These are phyloP conservation scores for Drosophila mercatorum DNA, from an alignment of 2,888 invertebrate species.

Conservation along the genomic window DNA sequence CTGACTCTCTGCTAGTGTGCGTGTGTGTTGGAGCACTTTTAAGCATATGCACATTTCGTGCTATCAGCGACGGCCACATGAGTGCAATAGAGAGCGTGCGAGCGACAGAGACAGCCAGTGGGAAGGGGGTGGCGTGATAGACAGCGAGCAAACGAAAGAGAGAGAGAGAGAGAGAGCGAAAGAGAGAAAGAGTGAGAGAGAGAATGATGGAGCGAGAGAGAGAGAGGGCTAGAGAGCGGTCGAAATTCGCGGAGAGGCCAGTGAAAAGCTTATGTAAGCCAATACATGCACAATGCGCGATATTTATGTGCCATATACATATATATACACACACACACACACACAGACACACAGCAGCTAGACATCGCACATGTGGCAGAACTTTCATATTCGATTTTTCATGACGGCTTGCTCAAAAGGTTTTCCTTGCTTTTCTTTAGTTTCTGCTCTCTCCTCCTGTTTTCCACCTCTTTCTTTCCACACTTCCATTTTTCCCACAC, in stretches of 20 bases:
- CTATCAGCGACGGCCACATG: conserved; percentile 72
- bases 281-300: conserved; percentile 76
- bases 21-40: conserved; percentile 64
- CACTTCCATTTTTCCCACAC: background rate
- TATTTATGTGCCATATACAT: conserved; percentile 53
- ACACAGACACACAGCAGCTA: conserved; percentile 15
- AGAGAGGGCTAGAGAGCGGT: conserved; percentile 36
- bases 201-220: background rate
- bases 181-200: conserved; percentile 13
- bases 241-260: conserved; percentile 63
- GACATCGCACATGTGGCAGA: conserved; percentile 51
- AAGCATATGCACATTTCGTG: conserved; percentile 80
- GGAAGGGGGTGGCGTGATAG: conserved; percentile 1
- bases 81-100: conserved; percentile 51
- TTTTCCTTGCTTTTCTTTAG: conserved; percentile 30
- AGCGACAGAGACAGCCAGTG: conserved; percentile 43
- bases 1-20: conserved; percentile 15
- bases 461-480: background rate
- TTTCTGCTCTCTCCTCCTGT: background rate
- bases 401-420: conserved; percentile 52
- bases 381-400: conserved; percentile 74
- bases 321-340: conserved; percentile 22
- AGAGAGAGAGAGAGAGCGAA: background rate
- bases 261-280: conserved; percentile 77
- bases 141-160: background rate